phyloP scores from a whole-genome alignment of 2,797 vertebrate species.

The Synanceia verrucosa region DNA sequence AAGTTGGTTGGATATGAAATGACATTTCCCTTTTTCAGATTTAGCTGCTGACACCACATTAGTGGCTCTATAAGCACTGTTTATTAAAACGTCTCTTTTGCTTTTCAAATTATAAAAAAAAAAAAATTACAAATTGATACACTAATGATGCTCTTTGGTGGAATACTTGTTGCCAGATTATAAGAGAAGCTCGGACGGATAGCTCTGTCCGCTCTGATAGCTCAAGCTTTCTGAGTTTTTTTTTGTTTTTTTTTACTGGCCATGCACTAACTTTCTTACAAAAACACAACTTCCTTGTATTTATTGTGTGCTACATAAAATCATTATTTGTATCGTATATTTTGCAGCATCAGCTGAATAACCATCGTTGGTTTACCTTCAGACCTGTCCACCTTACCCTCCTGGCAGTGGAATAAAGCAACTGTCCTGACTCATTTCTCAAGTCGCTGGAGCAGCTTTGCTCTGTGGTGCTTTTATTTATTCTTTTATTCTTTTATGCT shows the following conservation, averaged over 20 bases:
- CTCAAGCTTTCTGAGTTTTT: too few relatives aligned
- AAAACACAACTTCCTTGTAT: background rate
- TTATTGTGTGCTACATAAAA: background rate
- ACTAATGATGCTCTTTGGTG: too few relatives aligned
- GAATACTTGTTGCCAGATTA: too few relatives aligned
- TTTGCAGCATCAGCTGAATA: background rate
- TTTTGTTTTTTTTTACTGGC: background rate
- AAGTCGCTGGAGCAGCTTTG: conserved; percentile 13
- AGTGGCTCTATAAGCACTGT: too few relatives aligned
- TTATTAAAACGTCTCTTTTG: too few relatives aligned
- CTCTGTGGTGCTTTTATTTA: conserved; percentile 43
- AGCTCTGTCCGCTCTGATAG: too few relatives aligned
- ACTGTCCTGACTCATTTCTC: conserved; percentile 1
- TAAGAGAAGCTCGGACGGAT: too few relatives aligned
- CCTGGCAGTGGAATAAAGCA: background rate
- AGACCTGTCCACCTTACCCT: background rate
- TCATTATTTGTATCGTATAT: background rate
- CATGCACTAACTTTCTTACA: background rate
- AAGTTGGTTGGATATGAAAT: conserved; percentile 3
- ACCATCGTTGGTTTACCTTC: background rate
- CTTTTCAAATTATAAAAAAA: too few relatives aligned
- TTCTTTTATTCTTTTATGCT: conserved; percentile 47
- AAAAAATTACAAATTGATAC: too few relatives aligned
- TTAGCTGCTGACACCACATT: too few relatives aligned
- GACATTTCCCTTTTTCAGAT: conserved; percentile 1